phyloP scores from a whole-genome alignment of 2,888 invertebrate genomes.

The Poecilobothrus nobilitatus region DNA sequence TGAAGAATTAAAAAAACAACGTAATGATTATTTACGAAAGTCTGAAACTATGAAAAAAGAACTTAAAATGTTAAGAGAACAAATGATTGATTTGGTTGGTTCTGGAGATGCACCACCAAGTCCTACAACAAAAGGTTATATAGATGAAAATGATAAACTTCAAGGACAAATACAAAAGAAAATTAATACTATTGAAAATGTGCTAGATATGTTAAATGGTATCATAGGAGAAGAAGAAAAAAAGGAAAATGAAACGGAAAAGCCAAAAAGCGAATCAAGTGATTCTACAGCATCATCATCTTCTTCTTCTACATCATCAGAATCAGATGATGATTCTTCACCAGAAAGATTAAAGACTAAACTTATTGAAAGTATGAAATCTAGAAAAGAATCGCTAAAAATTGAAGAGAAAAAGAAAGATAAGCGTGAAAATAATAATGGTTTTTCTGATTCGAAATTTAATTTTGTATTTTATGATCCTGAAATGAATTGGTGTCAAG shows the following conservation, averaged over 20 bases:
- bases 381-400: slow-evolving; percentile 28
- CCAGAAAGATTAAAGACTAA: slow-evolving; percentile 42
- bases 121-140: slow-evolving; percentile 67
- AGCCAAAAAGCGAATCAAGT: slow-evolving; percentile 21
- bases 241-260: slow-evolving; percentile 19
- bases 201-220: slow-evolving; percentile 78
- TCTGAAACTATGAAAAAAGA: slow-evolving; percentile 64
- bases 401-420: slow-evolving; percentile 17
- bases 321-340: slow-evolving; percentile 35
- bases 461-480: slow-evolving; percentile 83
- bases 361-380: slow-evolving; percentile 41
- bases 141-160: slow-evolving; percentile 73
- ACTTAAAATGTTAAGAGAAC: slow-evolving; percentile 66
- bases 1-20: slow-evolving; percentile 67
- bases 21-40: slow-evolving; percentile 73
- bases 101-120: slow-evolving; percentile 49
- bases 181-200: slow-evolving; percentile 67
- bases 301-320: slow-evolving; percentile 31
- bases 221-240: slow-evolving; percentile 64
- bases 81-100: slow-evolving; percentile 65
- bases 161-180: slow-evolving; percentile 51
- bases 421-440: slow-evolving; percentile 26
- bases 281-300: slow-evolving; percentile 28
- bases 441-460: slow-evolving; percentile 43
- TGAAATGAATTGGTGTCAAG: slow-evolving; percentile 83